phyloP scores from a whole-genome alignment of 2,113 vertebrate species.

The Oryctolagus cuniculus region DNA sequence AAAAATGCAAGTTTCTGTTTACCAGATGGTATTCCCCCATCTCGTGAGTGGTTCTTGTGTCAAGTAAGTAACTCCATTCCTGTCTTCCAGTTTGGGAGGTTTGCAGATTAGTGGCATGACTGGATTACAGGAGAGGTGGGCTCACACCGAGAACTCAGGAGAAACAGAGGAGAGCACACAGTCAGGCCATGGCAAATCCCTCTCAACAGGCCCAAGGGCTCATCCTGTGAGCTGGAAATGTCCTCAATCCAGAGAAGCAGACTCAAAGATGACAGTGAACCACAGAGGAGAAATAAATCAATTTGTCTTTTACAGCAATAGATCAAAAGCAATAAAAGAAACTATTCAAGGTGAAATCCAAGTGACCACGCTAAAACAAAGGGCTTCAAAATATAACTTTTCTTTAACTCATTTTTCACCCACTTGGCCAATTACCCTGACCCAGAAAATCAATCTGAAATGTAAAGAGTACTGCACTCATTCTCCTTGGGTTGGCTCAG shows the following conservation, averaged over 20 bases:
- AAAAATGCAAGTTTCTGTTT: conserved; percentile 40
- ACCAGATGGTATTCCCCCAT: neutral
- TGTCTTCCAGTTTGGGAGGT: neutral
- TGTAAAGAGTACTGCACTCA: neutral
- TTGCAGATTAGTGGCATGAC: neutral
- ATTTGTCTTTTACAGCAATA: neutral
- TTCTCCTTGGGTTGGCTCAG: accelerated
- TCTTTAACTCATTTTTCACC: neutral
- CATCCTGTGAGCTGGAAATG: neutral
- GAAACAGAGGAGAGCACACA: accelerated
- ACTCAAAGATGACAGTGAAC: neutral
- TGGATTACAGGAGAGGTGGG: neutral
- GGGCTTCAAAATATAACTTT: neutral
- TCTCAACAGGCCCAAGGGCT: accelerated
- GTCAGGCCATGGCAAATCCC: neutral
- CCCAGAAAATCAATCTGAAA: neutral
- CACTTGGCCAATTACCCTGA: neutral
- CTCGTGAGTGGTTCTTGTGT: neutral
- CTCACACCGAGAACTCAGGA: neutral
- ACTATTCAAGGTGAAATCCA: neutral
- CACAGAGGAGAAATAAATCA: neutral
- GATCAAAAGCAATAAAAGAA: neutral
- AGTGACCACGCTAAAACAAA: neutral
- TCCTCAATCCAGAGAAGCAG: neutral
- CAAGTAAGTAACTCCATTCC: neutral